A percentile compares a stretch with the other conserved stretches of the same genome.
phyloP scores from a whole-genome alignment of 2,113 vertebrate genomes.

The Bambusicola thoracicus region DNA sequence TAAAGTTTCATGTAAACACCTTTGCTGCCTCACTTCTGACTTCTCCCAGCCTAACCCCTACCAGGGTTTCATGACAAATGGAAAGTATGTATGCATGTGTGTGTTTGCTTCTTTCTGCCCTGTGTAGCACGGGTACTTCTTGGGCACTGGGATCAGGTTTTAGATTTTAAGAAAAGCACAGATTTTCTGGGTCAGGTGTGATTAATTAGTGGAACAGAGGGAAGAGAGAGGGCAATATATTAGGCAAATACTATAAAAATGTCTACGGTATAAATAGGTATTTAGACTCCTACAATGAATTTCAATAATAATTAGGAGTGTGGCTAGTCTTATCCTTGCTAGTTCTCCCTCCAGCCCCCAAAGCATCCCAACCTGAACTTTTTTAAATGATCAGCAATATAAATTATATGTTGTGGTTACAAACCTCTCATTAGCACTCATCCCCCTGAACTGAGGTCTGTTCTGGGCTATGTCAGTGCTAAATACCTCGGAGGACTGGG shows the following conservation, averaged over 20 bases:
- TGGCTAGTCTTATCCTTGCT: constrained; percentile 20
- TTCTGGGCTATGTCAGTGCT: constrained; percentile 58
- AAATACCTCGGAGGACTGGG: constrained; percentile 55
- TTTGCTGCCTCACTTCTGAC: constrained; percentile 42
- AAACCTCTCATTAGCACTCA: constrained; percentile 57
- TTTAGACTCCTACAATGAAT: not conserved
- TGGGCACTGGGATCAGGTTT: not conserved
- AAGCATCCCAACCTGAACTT: not conserved
- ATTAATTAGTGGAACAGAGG: not conserved
- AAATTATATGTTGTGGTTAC: constrained; percentile 57
- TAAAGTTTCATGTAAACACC: constrained; percentile 69
- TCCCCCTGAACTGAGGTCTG: constrained; percentile 21
- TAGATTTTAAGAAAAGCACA: not conserved
- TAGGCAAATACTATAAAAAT: not conserved
- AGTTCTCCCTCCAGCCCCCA: not conserved
- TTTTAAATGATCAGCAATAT: constrained; percentile 63
- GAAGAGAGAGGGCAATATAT: not conserved
- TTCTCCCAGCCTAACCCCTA: constrained; percentile 62
- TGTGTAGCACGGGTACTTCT: not conserved
- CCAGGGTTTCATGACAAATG: constrained; percentile 51
- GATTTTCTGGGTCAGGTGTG: not conserved
- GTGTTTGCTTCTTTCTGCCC: not conserved
- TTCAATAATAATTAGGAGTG: constrained; percentile 59
- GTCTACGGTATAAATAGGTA: not conserved
- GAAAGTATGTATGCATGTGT: constrained; percentile 29